These are phyloP conservation scores for Parnassius smintheus DNA, from an alignment of 2,888 invertebrate species.

Conservation along the genomic window DNA sequence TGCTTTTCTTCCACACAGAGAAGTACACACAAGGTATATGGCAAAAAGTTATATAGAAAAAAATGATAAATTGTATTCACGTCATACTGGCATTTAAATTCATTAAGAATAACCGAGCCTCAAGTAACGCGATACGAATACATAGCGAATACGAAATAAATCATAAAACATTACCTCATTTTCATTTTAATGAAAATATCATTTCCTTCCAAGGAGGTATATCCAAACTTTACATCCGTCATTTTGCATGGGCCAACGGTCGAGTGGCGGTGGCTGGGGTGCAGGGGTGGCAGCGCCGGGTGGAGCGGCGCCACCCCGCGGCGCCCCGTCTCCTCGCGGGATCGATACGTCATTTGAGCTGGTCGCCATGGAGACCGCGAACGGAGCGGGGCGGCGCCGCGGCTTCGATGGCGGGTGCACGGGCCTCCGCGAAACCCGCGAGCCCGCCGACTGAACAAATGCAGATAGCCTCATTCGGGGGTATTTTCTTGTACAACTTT, in stretches of 20 bases:
- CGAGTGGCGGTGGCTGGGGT: constrained; percentile 68
- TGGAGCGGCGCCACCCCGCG: constrained; percentile 76
- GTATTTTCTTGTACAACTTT: constrained; percentile 63
- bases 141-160: constrained; percentile 46
- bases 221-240: constrained; percentile 81
- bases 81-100: constrained; percentile 11
- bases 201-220: constrained; percentile 78
- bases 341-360: constrained; percentile 82
- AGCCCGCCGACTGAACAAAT: constrained; percentile 62
- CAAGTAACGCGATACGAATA: constrained; percentile 28
- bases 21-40: too few species aligned
- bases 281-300: constrained; percentile 66
- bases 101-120: constrained; percentile 10
- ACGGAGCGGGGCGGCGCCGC: constrained; percentile 78
- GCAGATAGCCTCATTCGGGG: constrained; percentile 68
- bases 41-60: background rate
- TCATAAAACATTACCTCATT: constrained; percentile 69
- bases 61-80: constrained; percentile 5
- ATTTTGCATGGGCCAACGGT: constrained; percentile 81
- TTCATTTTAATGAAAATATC: constrained; percentile 79
- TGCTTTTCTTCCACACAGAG: too few species aligned
- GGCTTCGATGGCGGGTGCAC: constrained; percentile 71
- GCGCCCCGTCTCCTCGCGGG: constrained; percentile 69
- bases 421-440: constrained; percentile 53
- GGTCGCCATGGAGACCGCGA: constrained; percentile 82